Conservation (phyloP, 2,113 vertebrate genomes). For the Recurvirostra avosetta region DNA sequence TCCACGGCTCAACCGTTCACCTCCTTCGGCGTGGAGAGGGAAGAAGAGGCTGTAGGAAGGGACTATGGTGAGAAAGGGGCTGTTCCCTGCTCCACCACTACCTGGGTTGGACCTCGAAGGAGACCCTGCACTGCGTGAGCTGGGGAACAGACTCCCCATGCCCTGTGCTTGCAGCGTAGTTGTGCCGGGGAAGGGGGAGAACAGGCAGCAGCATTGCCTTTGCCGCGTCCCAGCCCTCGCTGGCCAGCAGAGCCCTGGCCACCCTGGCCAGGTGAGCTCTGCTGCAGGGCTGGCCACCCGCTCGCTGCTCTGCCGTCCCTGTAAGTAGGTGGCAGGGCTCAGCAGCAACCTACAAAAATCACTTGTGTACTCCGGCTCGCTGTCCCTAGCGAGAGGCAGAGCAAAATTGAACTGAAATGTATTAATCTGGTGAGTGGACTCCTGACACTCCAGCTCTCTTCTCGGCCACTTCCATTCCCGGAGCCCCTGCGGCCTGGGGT, state of each 20-base stretch:
- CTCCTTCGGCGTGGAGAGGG: accelerated
- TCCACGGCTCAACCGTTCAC: background rate
- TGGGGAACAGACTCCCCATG: background rate
- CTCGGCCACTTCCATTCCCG: background rate
- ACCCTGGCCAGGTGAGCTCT: background rate
- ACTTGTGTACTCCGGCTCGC: background rate
- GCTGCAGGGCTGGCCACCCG: accelerated
- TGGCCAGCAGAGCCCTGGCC: background rate
- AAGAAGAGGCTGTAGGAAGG: background rate
- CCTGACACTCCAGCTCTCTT: background rate
- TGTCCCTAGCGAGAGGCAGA: background rate
- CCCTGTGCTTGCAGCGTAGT: background rate
- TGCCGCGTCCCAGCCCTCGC: background rate
- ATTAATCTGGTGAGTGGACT: background rate
- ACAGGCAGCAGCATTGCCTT: background rate
- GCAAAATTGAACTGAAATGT: background rate
- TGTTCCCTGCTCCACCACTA: background rate
- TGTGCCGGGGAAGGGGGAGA: background rate
- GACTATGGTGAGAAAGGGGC: background rate
- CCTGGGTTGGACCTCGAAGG: background rate
- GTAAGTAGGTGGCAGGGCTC: background rate
- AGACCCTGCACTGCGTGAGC: background rate
- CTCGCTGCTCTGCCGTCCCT: background rate
- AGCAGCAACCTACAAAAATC: conserved; percentile 16
- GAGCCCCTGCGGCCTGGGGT: background rate